These are phyloP conservation scores for Macrosiphum euphorbiae DNA, from an alignment of 2,888 invertebrate species.

Conservation along the genomic window DNA sequence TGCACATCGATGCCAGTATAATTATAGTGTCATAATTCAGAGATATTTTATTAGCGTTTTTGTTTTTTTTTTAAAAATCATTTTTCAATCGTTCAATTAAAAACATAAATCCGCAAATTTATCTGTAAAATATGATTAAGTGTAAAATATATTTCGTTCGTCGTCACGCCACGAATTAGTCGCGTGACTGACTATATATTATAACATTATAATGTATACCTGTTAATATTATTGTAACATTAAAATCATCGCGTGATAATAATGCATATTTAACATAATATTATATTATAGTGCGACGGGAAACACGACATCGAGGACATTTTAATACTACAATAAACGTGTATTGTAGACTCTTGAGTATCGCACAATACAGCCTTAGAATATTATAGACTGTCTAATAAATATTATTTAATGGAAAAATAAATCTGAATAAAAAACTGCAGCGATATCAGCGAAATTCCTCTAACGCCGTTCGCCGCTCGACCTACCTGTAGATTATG, in stretches of 20 bases:
- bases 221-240: background rate
- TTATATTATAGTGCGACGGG: background rate
- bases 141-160: background rate
- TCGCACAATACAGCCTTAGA: background rate
- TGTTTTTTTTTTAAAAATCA: background rate
- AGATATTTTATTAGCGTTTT: background rate
- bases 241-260: background rate
- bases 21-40: background rate
- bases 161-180: background rate
- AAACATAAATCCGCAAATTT: background rate
- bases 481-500: background rate
- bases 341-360: background rate
- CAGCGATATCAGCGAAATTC: background rate
- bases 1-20: background rate
- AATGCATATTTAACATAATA: background rate
- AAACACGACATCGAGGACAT: background rate
- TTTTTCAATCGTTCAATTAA: background rate
- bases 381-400: background rate
- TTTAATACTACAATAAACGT: background rate
- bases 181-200: background rate
- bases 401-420: background rate
- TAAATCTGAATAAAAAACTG: background rate
- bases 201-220: background rate
- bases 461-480: background rate
- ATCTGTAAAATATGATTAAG: background rate